phyloP scores from a whole-genome alignment of 2,888 invertebrate species.

The Cerceris rybyensis region DNA sequence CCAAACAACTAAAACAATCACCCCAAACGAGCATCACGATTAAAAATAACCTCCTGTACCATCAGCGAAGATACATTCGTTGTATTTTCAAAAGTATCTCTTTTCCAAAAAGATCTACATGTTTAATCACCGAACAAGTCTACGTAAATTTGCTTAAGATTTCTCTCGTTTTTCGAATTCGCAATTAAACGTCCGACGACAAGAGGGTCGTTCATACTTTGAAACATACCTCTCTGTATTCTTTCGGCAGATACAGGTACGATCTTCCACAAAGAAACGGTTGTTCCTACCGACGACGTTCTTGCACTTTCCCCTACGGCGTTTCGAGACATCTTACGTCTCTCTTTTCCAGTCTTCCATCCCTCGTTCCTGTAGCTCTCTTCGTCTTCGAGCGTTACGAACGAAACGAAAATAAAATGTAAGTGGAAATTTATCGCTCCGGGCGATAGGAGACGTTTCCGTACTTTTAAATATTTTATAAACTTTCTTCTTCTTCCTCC shows the following conservation, averaged over 20 bases:
- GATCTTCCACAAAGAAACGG: slow-evolving; percentile 50
- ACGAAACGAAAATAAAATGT: slow-evolving; percentile 81
- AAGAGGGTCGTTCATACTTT: not conserved
- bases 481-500: slow-evolving; percentile 77
- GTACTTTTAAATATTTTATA: slow-evolving; percentile 82
- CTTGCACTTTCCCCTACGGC: slow-evolving; percentile 63
- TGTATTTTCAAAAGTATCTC: no score
- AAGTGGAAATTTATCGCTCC: slow-evolving; percentile 82
- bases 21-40: no score
- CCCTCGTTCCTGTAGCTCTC: slow-evolving; percentile 44
- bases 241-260: slow-evolving; percentile 13
- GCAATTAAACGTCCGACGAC: not conserved
- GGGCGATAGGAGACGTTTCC: slow-evolving; percentile 82
- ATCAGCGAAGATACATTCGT: no score
- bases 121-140: not conserved
- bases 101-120: no score
- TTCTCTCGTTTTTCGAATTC: not conserved
- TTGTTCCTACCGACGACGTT: slow-evolving; percentile 50
- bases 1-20: no score
- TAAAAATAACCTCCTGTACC: no score
- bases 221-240: slow-evolving; percentile 6
- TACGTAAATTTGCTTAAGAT: not conserved
- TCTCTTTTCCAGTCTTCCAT: slow-evolving; percentile 49
- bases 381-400: slow-evolving; percentile 72
- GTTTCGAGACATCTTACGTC: slow-evolving; percentile 49